Percentiles rank a stretch among this genome's conserved stretches.
Conservation (phyloP, 2,888 invertebrate species). For the Plutella xylostella region DNA sequence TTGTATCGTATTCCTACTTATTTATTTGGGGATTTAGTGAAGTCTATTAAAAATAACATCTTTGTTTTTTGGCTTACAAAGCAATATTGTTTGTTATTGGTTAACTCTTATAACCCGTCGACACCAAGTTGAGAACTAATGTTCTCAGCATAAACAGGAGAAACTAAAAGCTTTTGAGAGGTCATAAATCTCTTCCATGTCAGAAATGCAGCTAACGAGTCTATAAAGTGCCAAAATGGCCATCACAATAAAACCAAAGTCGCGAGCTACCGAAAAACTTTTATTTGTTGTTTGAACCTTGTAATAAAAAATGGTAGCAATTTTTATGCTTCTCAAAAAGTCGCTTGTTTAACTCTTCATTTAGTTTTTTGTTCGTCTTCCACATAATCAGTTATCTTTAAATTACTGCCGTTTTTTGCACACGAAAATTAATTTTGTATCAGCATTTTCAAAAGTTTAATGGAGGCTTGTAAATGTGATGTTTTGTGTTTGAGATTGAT, state of each 20-base stretch:
- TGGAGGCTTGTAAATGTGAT: too few relatives aligned
- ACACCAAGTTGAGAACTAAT: too few relatives aligned
- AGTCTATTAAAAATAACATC: too few relatives aligned
- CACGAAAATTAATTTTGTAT: neutral
- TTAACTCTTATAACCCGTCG: too few relatives aligned
- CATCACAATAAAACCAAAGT: conserved; percentile 42
- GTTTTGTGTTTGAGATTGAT: too few relatives aligned
- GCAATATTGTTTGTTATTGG: too few relatives aligned
- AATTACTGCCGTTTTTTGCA: neutral
- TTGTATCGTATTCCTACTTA: too few relatives aligned
- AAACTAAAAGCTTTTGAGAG: conserved; percentile 23
- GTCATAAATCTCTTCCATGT: conserved; percentile 42
- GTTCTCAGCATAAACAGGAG: too few relatives aligned
- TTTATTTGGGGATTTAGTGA: too few relatives aligned
- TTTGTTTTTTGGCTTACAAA: too few relatives aligned
- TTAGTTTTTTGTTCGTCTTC: neutral
- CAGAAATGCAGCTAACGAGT: conserved; percentile 36
- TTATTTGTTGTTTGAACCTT: conserved; percentile 31
- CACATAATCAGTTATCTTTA: conserved; percentile 1
- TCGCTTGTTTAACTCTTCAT: neutral
- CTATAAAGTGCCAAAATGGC: conserved; percentile 40
- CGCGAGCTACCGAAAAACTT: conserved; percentile 47
- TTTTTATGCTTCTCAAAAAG: conserved; percentile 19
- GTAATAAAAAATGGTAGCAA: conserved; percentile 36
- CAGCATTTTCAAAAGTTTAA: neutral